Evolutionary conservation across 2,888 invertebrate species (phyloP).

Genomic region (Helicoverpa assulta): DNA sequence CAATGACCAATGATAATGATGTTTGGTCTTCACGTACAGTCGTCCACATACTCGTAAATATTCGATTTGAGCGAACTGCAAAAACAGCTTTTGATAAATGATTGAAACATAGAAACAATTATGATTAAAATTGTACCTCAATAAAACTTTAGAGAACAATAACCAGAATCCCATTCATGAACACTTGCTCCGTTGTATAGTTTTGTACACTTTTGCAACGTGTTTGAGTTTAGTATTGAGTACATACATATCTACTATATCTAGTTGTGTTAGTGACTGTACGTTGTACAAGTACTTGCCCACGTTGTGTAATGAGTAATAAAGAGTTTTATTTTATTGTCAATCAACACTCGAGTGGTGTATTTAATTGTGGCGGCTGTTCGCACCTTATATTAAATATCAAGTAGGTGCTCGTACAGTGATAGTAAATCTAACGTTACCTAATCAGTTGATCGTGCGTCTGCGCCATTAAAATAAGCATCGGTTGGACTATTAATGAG

Average conservation of each 20-base stretch:
- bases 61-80: not conserved
- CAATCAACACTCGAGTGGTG: conserved; percentile 67
- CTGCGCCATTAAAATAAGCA: conserved; percentile 6
- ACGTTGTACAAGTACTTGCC: conserved; percentile 55
- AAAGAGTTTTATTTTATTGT: conserved; percentile 67
- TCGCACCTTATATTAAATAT: conserved; percentile 57
- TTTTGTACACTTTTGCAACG: conserved; percentile 8
- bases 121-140: not conserved
- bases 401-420: conserved; percentile 49
- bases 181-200: not conserved
- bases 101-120: not conserved
- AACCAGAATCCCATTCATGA: conserved; percentile 10
- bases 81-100: too few relatives aligned
- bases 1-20: not conserved
- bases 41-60: not conserved
- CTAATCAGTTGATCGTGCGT: conserved; percentile 32
- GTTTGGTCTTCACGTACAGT: not conserved
- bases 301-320: conserved; percentile 62
- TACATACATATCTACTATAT: conserved; percentile 3
- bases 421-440: conserved; percentile 45
- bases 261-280: conserved; percentile 11
- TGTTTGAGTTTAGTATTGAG: conserved; percentile 13
- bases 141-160: conserved; percentile 18
- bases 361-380: conserved; percentile 64
- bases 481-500: conserved; percentile 18